Base-by-base conservation (phyloP, 2,888 invertebrate species). In the Megalurothrips usitatus region DNA sequence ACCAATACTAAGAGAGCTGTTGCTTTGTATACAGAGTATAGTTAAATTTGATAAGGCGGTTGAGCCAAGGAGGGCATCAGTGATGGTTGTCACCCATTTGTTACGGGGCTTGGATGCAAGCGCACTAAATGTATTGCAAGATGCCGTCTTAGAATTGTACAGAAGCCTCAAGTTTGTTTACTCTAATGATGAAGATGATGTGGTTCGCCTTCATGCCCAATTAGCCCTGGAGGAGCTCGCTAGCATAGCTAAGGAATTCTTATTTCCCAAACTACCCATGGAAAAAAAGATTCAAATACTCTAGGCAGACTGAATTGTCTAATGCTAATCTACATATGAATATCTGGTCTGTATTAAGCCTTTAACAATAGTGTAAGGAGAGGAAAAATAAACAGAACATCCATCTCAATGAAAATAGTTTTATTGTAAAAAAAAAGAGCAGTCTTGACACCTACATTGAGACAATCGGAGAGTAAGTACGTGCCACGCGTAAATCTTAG, bases 21-120 rank as follows among this genome's bases (percentile, higher is more conserved):
- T 75, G 23, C 12, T 94, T 87, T 85, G 86, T 85, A 83, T 75
- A 52, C 28, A 58, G 12, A 81, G 43, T n/a, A 81, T 80, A 63
- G 52, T 81, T 58, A 48, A 68, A 14, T 79, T 81, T 52, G 81
- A 78, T 80, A 79, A 81, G 79, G 78, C 80, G 81, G 23, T 63
- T 82, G 93, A 94, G 87, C 94, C 94, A 63, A 89, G 95, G 80
- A 89, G 95, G 85, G 95, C 95, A 8, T 94, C 94, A 9, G 92
- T 94, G 19, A 89, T 94, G 87, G 92, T 95, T n/a, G 89, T 94
- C 83, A 90, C 92, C 68, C 90, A 93, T 84, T 87, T 96, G 80
- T 88, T 96, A 78, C 91, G 91, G 85, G 96, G 96, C 11, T 88
- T 95, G 17, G 94, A 93, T 52, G 91, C 89, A 84, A 92, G 94